These are phyloP conservation scores for Prunella fulvescens DNA, from an alignment of 2,113 vertebrate species.

Conservation along the genomic window DNA sequence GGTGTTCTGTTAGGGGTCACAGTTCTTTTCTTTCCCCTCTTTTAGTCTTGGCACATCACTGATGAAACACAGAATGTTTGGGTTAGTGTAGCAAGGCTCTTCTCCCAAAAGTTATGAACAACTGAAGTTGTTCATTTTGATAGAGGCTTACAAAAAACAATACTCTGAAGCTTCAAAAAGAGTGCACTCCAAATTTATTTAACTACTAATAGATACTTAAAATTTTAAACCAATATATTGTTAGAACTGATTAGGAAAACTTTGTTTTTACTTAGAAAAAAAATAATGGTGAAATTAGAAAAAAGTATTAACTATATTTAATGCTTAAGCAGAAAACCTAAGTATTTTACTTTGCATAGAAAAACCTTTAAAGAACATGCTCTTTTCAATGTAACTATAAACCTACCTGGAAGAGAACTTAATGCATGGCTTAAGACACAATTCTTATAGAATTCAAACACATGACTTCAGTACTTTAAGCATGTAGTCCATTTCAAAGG, in stretches of 20 bases:
- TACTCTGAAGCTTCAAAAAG: background rate
- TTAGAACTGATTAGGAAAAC: background rate
- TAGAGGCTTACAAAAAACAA: background rate
- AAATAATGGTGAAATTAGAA: background rate
- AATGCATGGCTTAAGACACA: background rate
- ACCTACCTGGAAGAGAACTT: background rate
- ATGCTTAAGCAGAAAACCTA: background rate
- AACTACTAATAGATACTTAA: background rate
- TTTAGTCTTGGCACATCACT: background rate
- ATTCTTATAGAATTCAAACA: background rate
- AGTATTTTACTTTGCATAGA: background rate
- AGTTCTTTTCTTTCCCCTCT: background rate
- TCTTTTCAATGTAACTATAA: background rate
- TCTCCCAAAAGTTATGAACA: constrained; percentile 25
- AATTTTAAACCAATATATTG: background rate
- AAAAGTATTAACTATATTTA: background rate
- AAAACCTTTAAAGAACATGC: background rate
- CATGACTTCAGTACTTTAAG: background rate
- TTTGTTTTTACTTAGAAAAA: background rate
- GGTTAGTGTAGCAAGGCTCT: background rate
- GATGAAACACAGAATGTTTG: background rate
- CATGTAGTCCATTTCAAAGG: background rate
- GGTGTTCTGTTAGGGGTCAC: background rate
- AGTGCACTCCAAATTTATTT: background rate
- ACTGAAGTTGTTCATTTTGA: constrained; percentile 18